These are phyloP conservation scores for Cheilosia impressa DNA, from an alignment of 2,888 invertebrate genomes.

Conservation along the genomic window DNA sequence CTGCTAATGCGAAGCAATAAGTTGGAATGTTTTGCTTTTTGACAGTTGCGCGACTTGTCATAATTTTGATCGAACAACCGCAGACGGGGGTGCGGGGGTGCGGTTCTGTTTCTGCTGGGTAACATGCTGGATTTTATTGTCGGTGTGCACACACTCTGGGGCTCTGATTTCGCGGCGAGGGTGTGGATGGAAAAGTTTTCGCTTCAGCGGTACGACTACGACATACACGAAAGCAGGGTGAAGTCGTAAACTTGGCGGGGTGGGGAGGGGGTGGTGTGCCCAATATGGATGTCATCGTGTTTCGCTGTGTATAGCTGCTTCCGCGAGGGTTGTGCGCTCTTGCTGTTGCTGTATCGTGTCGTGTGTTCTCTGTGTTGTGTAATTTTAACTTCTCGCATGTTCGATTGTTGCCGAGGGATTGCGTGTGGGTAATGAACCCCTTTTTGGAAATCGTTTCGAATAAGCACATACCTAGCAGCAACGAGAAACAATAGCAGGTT, in stretches of 20 bases:
- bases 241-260: constrained; percentile 60
- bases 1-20: constrained; percentile 68
- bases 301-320: constrained; percentile 47
- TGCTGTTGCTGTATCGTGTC: constrained; percentile 30
- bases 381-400: constrained; percentile 75
- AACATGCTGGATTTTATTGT: constrained; percentile 75
- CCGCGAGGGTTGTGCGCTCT: constrained; percentile 54
- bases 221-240: constrained; percentile 55
- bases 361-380: constrained; percentile 55
- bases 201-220: constrained; percentile 43
- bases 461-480: constrained; percentile 71
- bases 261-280: constrained; percentile 34
- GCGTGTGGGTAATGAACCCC: constrained; percentile 75
- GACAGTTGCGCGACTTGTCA: constrained; percentile 76
- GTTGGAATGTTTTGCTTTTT: constrained; percentile 74
- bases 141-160: constrained; percentile 73
- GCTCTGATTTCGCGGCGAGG: constrained; percentile 58
- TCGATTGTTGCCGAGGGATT: constrained; percentile 71
- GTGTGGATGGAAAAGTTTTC: constrained; percentile 67
- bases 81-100: constrained; percentile 45
- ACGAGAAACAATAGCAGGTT: constrained; percentile 73
- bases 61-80: constrained; percentile 74
- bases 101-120: constrained; percentile 63
- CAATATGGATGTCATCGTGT: constrained; percentile 70
- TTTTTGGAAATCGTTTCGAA: constrained; percentile 74